A percentile compares a stretch with the other conserved stretches of the same genome.
phyloP scores from a whole-genome alignment of 2,888 invertebrate species.

The Trachelus troglodyta region DNA sequence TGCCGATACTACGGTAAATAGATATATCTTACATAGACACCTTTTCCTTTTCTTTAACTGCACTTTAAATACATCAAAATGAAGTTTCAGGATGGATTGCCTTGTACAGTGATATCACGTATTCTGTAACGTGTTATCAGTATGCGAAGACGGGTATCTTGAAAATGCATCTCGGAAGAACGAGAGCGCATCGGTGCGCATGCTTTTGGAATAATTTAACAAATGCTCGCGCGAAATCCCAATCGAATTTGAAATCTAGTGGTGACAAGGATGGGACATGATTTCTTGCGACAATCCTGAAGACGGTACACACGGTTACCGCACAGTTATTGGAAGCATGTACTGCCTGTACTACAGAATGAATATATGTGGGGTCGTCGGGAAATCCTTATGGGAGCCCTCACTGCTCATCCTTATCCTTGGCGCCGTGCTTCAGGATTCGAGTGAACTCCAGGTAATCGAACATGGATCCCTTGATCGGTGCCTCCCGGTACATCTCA shows the following conservation, averaged over 20 bases:
- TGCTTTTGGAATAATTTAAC: not conserved
- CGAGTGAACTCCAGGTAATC: slow-evolving; percentile 99
- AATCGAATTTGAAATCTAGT: not conserved
- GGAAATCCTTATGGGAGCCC: slow-evolving; percentile 7
- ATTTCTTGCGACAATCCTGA: not conserved
- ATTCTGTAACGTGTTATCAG: not conserved
- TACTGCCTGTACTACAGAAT: slow-evolving; percentile 3
- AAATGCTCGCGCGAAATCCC: not conserved
- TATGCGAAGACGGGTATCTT: not conserved
- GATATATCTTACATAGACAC: slow-evolving; percentile 26
- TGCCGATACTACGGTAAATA: slow-evolving; percentile 53
- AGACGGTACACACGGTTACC: not conserved
- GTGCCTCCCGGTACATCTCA: slow-evolving; percentile 98
- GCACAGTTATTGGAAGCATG: not conserved
- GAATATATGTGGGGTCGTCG: not conserved
- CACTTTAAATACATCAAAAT: not conserved
- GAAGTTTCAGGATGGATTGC: not conserved
- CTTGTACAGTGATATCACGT: not conserved
- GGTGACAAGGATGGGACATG: not conserved
- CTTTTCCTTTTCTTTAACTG: not conserved
- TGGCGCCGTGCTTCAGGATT: slow-evolving; percentile 98
- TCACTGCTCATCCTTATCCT: slow-evolving; percentile 95
- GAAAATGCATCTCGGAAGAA: not conserved
- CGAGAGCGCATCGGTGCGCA: not conserved
- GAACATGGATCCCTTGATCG: slow-evolving; percentile 93